Percentiles rank a stretch among this genome's conserved stretches.
Conservation (phyloP, 2,113 vertebrate genomes). For the Mionectes macconnelli region DNA sequence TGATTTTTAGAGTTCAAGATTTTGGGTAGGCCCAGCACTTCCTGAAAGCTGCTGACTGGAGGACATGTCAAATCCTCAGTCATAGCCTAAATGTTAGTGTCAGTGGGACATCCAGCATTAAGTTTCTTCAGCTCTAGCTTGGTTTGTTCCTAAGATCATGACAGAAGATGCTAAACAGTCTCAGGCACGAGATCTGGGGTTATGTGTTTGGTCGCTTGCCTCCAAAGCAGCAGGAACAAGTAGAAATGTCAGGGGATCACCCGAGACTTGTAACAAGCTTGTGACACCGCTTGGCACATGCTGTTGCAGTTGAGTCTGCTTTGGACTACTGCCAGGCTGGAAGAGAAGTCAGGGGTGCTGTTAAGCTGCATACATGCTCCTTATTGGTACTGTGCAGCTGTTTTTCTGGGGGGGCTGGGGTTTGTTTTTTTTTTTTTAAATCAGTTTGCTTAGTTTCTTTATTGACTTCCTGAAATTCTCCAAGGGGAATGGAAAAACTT, state of each 20-base stretch:
- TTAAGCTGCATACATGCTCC: not conserved
- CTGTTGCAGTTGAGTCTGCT: not conserved
- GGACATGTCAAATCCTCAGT: not conserved
- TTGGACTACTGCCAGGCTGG: not conserved
- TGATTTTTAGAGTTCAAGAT: not conserved
- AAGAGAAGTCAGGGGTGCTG: not conserved
- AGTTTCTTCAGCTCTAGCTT: not conserved
- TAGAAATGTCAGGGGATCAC: not conserved
- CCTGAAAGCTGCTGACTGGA: not conserved
- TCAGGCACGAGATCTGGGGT: not conserved
- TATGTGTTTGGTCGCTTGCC: not conserved
- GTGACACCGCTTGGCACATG: not conserved
- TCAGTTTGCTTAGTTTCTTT: not conserved
- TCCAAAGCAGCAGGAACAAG: not conserved
- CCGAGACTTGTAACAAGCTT: not conserved
- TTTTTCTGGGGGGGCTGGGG: not conserved
- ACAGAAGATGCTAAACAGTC: not conserved
- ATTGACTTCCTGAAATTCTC: not conserved
- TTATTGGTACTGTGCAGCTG: rapidly evolving
- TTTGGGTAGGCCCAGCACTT: not conserved
- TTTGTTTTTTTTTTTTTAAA: no score
- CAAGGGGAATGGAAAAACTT: not conserved
- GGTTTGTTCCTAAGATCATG: not conserved
- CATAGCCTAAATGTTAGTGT: not conserved
- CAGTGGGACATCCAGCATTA: not conserved